Base-by-base conservation (phyloP, 2,797 vertebrate genomes). In the Aldrovandia affinis region DNA sequence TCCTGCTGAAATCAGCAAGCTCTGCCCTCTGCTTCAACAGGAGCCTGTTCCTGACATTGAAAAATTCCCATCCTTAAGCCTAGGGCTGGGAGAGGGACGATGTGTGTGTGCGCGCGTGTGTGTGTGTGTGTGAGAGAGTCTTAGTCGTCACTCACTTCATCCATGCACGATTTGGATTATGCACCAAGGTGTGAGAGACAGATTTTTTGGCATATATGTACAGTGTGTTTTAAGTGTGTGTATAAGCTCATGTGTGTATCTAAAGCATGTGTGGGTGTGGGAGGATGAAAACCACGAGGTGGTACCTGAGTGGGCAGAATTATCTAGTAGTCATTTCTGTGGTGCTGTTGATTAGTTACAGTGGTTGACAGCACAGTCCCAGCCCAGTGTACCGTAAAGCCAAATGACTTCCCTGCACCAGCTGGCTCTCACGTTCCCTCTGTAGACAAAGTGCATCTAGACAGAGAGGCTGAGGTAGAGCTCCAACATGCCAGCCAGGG, bases 1-100 rank as follows among this genome's bases (percentile, higher is more conserved):
- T 92, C 88, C 90, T 93, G 93, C 95, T 94, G 93, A 93, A 93
- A 95, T 95, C 94, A 95, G 94, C 94, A 94, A 86, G 91, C 91
- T 88, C 87, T 90, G 91, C 88, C 86, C 80, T 85, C 87, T 92
- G 90, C 90, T 92, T 93, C 94, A 93, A 91, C 90, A 88, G 89
- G 87, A 92, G 93, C 88, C 91, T 87, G 86, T 91, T 92, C 87
- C 89, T 95, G 95, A 95, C 95, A 95, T 87, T 94, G 95, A 96
- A 95, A 93, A 95, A 95, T 95, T 91, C 91, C 89, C 70, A 83
- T 93, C 89, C 90, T 87, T 89, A 86, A 82, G 85, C 88, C 88
- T 80, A 88, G 89, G 81, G 86, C 87, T 87, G 85, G 86, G 91
- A 83, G 79, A 59, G 57, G 65, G 86, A 30, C 81, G 85, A 63